Base-by-base conservation (phyloP, 2,888 invertebrate genomes). In the Epinotia ramella region DNA sequence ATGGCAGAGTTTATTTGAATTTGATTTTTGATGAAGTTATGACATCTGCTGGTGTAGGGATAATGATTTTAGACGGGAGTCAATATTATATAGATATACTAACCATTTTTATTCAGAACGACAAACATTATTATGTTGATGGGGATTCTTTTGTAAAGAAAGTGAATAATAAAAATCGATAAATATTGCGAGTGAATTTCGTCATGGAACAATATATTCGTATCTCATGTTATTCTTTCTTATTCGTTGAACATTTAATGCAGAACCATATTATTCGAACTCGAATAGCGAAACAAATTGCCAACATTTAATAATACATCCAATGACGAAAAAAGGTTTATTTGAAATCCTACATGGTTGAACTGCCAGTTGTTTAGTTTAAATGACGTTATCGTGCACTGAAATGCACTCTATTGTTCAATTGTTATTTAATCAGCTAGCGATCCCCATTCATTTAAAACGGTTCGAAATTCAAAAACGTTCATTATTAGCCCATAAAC, bases 11-110 rank as follows among this genome's bases (percentile, higher is more conserved):
- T 71, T 56, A 64, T 66, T 46, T 44, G 68, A 79, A 80, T 78
- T 81, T 78, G 77, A 77, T 80, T 80, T 80, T 80, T 80, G 78
- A 81, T 80, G 77, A 77, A 69, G 72, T 76, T 69, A 64, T 57
- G 62, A 56, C 57, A 67, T 59, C 78, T 79, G 78, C 79, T 76
- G 79, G 64, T 56, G 60, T 71, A 63, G 33, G 33, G 60, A 44
- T 71, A 33, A 18, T 63, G 56, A 57, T 59, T 24, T n/a, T 59
- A n/a, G 5, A 60, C 16, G 59, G 20, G 59, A 67, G 56, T 56
- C 67, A 67, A 67, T 57, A 16, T 53, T 28, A 66, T n/a, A 56
- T 7, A n/a, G 53, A 18, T 53, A 33, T 53, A 24, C n/a, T 18
- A 44, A 63, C 6, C n/a, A 44, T 44, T 18, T 20, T 33, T 62